Evolutionary conservation across 1,140 invertebrate species (phyloP).

Genomic region (Aporrectodea caliginosa): DNA sequence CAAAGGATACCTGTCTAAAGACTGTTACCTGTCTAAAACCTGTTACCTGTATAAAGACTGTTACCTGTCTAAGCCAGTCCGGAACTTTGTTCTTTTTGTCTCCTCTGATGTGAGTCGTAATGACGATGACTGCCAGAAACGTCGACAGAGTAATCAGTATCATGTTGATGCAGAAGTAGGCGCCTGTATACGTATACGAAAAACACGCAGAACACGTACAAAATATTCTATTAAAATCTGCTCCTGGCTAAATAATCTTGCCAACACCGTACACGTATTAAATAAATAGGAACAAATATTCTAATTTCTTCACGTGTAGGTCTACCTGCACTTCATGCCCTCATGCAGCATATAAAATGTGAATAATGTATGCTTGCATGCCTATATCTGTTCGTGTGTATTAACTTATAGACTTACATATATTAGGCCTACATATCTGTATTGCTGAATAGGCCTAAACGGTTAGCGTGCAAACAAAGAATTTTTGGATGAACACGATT

Average conservation of each 20-base stretch:
- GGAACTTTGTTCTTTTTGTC: constrained; percentile 39
- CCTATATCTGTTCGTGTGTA: too few relatives aligned
- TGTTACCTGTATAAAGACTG: neutral
- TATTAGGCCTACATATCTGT: too few relatives aligned
- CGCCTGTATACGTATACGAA: constrained; percentile 32
- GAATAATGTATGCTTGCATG: too few relatives aligned
- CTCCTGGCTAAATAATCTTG: neutral
- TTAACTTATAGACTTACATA: too few relatives aligned
- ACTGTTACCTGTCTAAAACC: neutral
- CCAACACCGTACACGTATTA: too few relatives aligned
- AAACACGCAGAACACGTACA: neutral
- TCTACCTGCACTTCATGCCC: neutral
- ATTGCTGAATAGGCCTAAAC: too few relatives aligned
- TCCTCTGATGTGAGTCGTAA: constrained; percentile 37
- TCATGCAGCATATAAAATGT: too few relatives aligned
- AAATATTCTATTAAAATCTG: neutral
- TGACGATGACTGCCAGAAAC: constrained; percentile 36
- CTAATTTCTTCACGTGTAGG: neutral
- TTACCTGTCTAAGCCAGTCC: constrained; percentile 46
- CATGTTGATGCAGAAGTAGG: constrained; percentile 40
- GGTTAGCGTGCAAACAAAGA: too few relatives aligned
- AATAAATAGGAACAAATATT: too few relatives aligned
- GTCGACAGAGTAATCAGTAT: constrained; percentile 38
- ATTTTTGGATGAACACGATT: too few relatives aligned
- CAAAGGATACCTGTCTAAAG: neutral